Evolutionary conservation across 2,797 vertebrate species (phyloP), one percentile per base, ranked within the genome.

Genomic region (Lepus oiostolus): DNA sequence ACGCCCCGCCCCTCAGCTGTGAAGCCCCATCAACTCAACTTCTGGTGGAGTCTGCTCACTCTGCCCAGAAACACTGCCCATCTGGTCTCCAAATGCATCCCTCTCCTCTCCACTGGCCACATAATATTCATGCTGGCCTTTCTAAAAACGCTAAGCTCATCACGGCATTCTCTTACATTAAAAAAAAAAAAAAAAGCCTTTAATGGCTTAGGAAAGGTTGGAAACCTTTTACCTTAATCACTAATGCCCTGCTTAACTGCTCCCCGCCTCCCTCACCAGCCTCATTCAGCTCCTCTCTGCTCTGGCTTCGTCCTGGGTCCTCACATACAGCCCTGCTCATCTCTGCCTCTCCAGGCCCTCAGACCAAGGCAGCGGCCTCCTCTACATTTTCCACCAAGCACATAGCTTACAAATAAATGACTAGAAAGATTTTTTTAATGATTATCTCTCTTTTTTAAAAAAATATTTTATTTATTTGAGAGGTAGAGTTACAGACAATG

Each of bases 391-490:
- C 32, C 21, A 85, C 54, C 80, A 68, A 88, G 26, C 19, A 70
- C 26, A 71, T 24, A 83, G 26, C 30, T 84, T 85, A 10, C 85
- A 80, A 80, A 60, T 65, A 47, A 28, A 35, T 47, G 16, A 7
- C 13, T 63, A 1, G 90, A 95, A 75, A 90, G 28, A 79, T 81
- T 84, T 79, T 79, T 82, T 47, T 47, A 58, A 65, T 42, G 63
- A 85, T 35, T 67, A 13, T 35, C 77, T 81, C 75, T 67, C 26
- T 85, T 12, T 42, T 47, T 47, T 47, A 9, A 47, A 47, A 9
- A 47, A 47, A 47, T 9, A 47, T 42, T 42, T 42, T 42, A 42
- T 47, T 47, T 47, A 47, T 47, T 47, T 47, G 42, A 47, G 42
- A 47, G 42, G 42, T 47, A 47, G 42, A 8, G 8, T 47, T 47